Base-by-base conservation (phyloP, 2,113 vertebrate species). In the Mixornis gularis region DNA sequence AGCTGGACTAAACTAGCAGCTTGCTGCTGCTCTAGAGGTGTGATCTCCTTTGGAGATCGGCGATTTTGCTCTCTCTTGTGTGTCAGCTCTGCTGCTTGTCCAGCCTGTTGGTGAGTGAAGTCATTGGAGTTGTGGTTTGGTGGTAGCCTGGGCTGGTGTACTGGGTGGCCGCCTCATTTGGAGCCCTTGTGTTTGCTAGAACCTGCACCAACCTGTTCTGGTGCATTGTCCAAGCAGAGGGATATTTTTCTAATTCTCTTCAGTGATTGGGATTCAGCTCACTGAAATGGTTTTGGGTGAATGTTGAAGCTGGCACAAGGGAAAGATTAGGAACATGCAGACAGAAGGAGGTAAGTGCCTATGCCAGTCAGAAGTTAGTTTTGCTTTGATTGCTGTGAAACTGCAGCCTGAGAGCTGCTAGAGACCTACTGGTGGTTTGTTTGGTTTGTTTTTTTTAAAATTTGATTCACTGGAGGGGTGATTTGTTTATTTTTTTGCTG, bases 321-420 rank as follows among this genome's bases (percentile, higher is more conserved):
- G 32, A 65, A 87, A n/a, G 65, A 87, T 13, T 40, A 89, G 70
- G 38, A 95, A 79, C 51, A 83, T 95, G 94, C 85, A 85, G 71
- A 51, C 14, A 1, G 63, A 87, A 71, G 66, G 79, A 87, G 90
- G 81, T 94, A 82, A 90, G 92, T 76, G 38, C 12, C 36, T 52
- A 1, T 79, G 62, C 25, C 36, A 92, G 32, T 32, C 29, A 48
- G 55, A 51, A 91, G 13, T 80, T 62, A 25, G 32, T 80, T 88
- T 88, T 68, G 38, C 38, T 79, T 62, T n/a, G 34, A 56, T 36
- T 93, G 64, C 43, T 86, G 48, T 55, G 32, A 48, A 92, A 73
- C 17, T 73, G 36, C 32, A 78, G 25, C 52, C 48, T 79, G 69
- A 60, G 51, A 91, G 29, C 58, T 92, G 38, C 60, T 65, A 36